Percentiles rank a stretch among this genome's conserved stretches.
phyloP scores from a whole-genome alignment of 2,888 invertebrate species.

The Lagria hirta region DNA sequence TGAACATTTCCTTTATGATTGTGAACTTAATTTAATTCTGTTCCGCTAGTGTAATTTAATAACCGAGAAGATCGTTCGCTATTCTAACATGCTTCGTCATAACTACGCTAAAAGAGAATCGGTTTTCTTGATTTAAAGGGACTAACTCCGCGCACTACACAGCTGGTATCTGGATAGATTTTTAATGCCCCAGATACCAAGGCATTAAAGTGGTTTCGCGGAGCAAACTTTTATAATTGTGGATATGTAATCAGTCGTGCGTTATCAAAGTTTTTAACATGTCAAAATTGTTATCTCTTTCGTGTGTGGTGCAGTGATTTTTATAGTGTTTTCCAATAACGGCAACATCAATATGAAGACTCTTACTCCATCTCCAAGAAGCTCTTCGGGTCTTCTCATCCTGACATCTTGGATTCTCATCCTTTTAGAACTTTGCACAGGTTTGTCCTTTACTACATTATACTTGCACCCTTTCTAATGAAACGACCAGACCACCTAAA shows the following conservation, averaged over 20 bases:
- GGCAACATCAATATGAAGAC: conserved; percentile 40
- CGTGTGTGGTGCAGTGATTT: conserved; percentile 40
- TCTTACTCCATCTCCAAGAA: conserved; percentile 38
- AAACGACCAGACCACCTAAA: conserved; percentile 1
- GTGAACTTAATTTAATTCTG: conserved; percentile 36
- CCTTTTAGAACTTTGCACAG: conserved; percentile 46
- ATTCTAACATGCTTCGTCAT: conserved; percentile 29
- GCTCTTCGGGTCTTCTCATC: conserved; percentile 42
- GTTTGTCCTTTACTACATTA: conserved; percentile 31
- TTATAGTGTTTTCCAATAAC: conserved; percentile 31
- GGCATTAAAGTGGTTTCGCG: conserved; percentile 26
- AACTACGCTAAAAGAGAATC: conserved; percentile 26
- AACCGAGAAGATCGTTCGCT: conserved; percentile 30
- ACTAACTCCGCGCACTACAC: conserved; percentile 22
- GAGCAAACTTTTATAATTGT: conserved; percentile 25
- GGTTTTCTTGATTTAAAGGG: conserved; percentile 27
- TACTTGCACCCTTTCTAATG: conserved; percentile 18
- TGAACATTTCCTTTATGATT: conserved; percentile 39
- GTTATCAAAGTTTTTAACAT: conserved; percentile 24
- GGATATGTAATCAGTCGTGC: conserved; percentile 29
- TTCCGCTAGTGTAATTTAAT: conserved; percentile 37
- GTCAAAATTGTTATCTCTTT: conserved; percentile 30
- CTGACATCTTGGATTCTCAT: conserved; percentile 45
- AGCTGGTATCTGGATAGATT: conserved; percentile 44
- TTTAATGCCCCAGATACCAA: conserved; percentile 45